Evolutionary conservation across 1,140 invertebrate genomes (phyloP), one percentile per base, ranked within the genome.

Genomic region (Scaptomyza graminum): DNA sequence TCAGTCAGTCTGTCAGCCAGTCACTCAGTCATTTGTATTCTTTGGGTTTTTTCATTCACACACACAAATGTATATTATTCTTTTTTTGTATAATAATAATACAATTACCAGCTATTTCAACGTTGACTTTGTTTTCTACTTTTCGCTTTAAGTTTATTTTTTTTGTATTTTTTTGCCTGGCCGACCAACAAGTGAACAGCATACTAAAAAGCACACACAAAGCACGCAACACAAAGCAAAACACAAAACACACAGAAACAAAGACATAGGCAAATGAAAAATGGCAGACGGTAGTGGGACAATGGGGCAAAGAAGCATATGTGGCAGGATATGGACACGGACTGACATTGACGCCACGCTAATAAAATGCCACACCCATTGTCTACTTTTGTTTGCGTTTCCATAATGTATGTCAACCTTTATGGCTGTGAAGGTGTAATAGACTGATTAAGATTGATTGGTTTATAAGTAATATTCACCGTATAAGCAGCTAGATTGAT

Each of bases 51-150:
- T 34, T 16, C 63, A 46, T 44, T 39, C 44, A 39, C 47, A 59
- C 59, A 37, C 11, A 37, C 1, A 37, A 11, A n/a, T 41, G n/a
- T n/a, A 41, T 41, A 65, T 65, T 71, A 61, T 34, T 34, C 8
- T 34, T 34, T 65, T 60, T 60, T 13, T 55, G 51, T 54, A 78
- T 87, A 68, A 82, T 76, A 79, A 83, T 88, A 88, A 88, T 88
- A 79, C 83, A 88, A 88, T 88, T 88, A 89, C 68, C 69, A 76
- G 56, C 66, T 69, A 68, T 76, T 73, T 87, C 61, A 66, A n/a
- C 46, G 34, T 52, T 50, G 50, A 69, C 51, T 74, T 56, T 63
- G 50, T 71, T 69, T 65, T 65, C 55, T 51, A 56, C 46, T 59
- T 37, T 31, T 57, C 64, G 9, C 34, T 65, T 54, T 39, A 22